Conservation (phyloP, 1,140 invertebrate genomes). For the Drosophila tropicalis region DNA sequence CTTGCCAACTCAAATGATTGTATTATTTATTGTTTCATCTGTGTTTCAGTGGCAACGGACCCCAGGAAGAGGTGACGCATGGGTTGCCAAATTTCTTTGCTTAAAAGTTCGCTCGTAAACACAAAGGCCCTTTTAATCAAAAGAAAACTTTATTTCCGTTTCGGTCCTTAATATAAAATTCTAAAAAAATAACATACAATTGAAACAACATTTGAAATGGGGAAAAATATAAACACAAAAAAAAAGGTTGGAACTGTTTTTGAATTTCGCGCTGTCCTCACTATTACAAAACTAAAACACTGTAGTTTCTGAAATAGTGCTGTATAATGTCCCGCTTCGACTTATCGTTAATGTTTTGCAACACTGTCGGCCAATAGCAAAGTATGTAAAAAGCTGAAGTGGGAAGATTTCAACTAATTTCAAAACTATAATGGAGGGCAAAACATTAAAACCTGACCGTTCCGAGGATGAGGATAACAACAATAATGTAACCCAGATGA, state of each 20-base stretch:
- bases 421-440: conserved; percentile 44
- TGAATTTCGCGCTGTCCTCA: too few relatives aligned
- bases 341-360: background rate
- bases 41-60: conserved; percentile 41
- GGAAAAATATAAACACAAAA: too few relatives aligned
- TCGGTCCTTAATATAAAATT: conserved; percentile 11
- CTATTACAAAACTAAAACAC: too few relatives aligned
- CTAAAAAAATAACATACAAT: background rate
- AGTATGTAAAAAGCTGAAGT: conserved; percentile 3
- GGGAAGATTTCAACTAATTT: background rate
- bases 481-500: conserved; percentile 58
- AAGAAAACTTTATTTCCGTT: background rate
- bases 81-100: conserved; percentile 53
- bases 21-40: background rate
- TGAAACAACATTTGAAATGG: too few relatives aligned
- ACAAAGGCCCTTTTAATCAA: background rate
- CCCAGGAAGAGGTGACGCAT: conserved; percentile 31
- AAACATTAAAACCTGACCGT: conserved; percentile 52
- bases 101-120: conserved; percentile 9
- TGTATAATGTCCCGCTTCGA: background rate
- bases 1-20: too few relatives aligned
- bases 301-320: too few relatives aligned
- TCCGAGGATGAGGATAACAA: conserved; percentile 58
- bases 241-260: too few relatives aligned
- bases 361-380: conserved; percentile 15